These are phyloP conservation scores for Heliothis virescens DNA, from an alignment of 1,140 invertebrate species.

Conservation along the genomic window DNA sequence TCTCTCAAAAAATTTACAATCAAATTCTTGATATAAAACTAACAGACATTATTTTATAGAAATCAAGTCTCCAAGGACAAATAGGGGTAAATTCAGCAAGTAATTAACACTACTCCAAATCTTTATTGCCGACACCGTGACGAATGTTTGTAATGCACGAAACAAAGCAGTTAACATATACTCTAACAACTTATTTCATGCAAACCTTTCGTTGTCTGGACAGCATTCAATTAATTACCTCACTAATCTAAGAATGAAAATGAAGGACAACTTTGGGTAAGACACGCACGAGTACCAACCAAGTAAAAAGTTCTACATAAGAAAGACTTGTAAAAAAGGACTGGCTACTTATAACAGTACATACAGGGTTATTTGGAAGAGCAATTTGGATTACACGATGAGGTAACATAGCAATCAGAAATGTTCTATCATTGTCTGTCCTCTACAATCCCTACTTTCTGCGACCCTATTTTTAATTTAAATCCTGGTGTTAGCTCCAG, in stretches of 20 bases:
- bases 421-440: not conserved
- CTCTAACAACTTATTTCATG: not conserved
- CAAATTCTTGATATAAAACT: too few relatives aligned
- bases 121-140: too few relatives aligned
- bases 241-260: not conserved
- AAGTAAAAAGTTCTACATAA: not conserved
- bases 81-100: too few relatives aligned
- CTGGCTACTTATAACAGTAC: too few relatives aligned
- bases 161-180: not conserved
- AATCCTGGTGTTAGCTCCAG: slow-evolving; percentile 2
- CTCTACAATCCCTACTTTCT: not conserved
- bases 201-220: not conserved
- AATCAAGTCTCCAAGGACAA: too few relatives aligned
- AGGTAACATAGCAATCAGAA: not conserved
- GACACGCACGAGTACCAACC: not conserved
- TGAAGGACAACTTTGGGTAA: not conserved
- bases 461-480: slow-evolving; percentile 24
- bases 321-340: too few relatives aligned
- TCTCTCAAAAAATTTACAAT: too few relatives aligned
- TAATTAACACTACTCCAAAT: too few relatives aligned
- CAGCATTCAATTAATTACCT: not conserved
- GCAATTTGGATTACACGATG: not conserved
- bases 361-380: not conserved
- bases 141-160: not conserved
- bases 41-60: too few relatives aligned